Conservation (phyloP, 1,140 invertebrate genomes). For the Procambarus clarkii region DNA sequence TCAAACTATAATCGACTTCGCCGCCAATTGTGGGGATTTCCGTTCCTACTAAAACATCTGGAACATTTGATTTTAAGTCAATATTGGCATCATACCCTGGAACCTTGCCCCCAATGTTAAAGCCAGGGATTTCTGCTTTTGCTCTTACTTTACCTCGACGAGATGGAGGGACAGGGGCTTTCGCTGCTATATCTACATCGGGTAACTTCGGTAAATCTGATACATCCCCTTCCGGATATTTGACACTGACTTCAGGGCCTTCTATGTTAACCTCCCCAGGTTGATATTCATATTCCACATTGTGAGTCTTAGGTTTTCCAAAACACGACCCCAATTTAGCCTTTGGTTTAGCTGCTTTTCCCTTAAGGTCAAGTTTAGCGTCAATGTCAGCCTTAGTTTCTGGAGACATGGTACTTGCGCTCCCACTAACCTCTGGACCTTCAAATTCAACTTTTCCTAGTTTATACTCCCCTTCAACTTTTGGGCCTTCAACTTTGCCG, state of each 20-base stretch:
- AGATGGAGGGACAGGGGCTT: constrained; percentile 37
- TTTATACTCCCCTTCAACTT: constrained; percentile 46
- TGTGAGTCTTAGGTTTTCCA: background rate
- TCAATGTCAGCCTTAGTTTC: constrained; percentile 26
- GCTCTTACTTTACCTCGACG: constrained; percentile 26
- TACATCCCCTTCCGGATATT: background rate
- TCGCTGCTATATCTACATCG: constrained; percentile 7
- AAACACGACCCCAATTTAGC: constrained; percentile 29
- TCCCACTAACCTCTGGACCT: constrained; percentile 25
- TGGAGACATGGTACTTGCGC: constrained; percentile 8
- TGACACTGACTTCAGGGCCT: background rate
- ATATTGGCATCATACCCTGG: constrained; percentile 9
- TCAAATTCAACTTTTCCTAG: constrained; percentile 27
- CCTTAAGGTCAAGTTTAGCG: constrained; percentile 3
- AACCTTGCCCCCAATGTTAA: background rate
- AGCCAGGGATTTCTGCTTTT: background rate
- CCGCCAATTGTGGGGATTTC: background rate
- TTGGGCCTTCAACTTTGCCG: constrained; percentile 35
- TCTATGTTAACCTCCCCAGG: background rate
- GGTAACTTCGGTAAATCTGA: background rate
- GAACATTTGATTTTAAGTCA: constrained; percentile 11
- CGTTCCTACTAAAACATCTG: constrained; percentile 28
- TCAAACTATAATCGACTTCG: background rate
- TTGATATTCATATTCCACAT: constrained; percentile 4
- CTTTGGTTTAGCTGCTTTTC: constrained; percentile 36